A percentile compares a stretch with the other conserved stretches of the same genome.
phyloP scores from a whole-genome alignment of 2,113 vertebrate genomes.

The Pygoscelis antarcticus region DNA sequence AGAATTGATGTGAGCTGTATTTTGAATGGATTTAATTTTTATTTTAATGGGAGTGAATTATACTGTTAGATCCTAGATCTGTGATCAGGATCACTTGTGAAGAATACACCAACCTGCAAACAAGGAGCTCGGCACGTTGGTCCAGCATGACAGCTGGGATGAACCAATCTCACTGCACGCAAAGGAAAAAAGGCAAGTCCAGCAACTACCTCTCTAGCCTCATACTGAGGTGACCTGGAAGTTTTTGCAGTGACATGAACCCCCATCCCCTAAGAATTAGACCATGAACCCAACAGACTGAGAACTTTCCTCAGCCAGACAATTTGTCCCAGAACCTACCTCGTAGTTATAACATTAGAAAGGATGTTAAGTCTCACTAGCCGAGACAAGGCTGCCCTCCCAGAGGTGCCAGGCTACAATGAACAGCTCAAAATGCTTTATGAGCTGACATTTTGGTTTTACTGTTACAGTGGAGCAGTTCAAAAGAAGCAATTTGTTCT shows the following conservation, averaged over 20 bases:
- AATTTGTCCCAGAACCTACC: background rate
- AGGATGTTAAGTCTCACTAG: background rate
- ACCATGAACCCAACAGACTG: background rate
- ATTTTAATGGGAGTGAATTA: background rate
- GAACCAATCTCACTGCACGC: background rate
- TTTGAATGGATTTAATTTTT: background rate
- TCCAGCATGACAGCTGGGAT: background rate
- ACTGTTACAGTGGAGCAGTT: background rate
- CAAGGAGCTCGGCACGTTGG: accelerated
- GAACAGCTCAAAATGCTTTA: background rate
- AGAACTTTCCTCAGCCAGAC: background rate
- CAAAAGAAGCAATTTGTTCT: conserved; percentile 2
- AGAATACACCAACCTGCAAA: background rate
- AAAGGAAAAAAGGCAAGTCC: background rate
- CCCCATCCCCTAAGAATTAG: background rate
- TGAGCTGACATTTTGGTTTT: background rate
- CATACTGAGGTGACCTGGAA: background rate
- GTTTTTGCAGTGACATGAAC: background rate
- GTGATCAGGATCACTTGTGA: accelerated
- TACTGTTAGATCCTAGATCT: background rate
- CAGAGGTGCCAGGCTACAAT: background rate
- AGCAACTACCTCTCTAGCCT: background rate
- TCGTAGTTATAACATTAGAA: background rate
- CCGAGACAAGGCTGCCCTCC: background rate
- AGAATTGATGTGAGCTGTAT: background rate